Conservation (phyloP, 2,797 vertebrate species). For the Ceyx erithaca region DNA sequence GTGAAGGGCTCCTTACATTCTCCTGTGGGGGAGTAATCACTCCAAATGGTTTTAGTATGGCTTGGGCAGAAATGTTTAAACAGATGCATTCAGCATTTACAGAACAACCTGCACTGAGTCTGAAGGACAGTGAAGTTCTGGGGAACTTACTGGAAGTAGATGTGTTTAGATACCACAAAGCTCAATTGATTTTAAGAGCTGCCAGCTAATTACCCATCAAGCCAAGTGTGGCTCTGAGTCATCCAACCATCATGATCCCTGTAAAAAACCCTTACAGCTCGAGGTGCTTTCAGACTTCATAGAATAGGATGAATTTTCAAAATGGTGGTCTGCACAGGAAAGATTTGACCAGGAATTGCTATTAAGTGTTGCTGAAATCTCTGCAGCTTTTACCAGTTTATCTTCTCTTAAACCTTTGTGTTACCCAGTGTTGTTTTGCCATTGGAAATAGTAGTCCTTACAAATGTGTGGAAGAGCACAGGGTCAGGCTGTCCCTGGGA, state of each 20-base stretch:
- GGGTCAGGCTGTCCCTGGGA: neutral
- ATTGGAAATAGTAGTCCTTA: neutral
- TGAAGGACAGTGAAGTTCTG: conserved; percentile 21
- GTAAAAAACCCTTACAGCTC: neutral
- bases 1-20: neutral
- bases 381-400: neutral
- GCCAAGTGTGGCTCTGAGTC: conserved; percentile 26
- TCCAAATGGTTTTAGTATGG: neutral
- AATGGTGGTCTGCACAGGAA: neutral
- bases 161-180: conserved; percentile 33
- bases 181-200: conserved; percentile 42
- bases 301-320: neutral
- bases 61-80: neutral
- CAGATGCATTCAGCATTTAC: neutral
- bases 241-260: neutral
- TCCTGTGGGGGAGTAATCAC: neutral
- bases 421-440: neutral
- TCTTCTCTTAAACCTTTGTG: neutral
- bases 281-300: neutral
- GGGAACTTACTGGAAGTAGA: conserved; percentile 32
- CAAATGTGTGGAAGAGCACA: neutral
- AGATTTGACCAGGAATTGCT: neutral
- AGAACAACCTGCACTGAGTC: neutral
- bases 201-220: conserved; percentile 50
- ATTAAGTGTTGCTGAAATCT: neutral